Evolutionary conservation across 2,797 vertebrate species (phyloP).

Genomic region (Alfaro cultratus): DNA sequence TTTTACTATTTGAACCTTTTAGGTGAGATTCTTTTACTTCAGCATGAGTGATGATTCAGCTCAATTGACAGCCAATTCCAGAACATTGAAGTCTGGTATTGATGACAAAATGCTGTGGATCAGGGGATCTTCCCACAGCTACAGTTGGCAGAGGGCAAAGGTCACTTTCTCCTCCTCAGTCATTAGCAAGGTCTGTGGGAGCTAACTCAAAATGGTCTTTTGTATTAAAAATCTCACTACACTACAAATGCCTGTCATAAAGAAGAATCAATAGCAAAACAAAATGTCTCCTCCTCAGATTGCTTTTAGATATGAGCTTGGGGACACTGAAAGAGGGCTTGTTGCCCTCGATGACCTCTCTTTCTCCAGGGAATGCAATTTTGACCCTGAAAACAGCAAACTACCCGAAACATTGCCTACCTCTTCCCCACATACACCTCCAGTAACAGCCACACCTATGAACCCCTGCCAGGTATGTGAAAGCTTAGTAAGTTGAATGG

Average conservation of each 20-base stretch:
- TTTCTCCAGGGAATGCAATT: constrained; percentile 74
- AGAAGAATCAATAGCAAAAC: background rate
- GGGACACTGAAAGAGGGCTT: constrained; percentile 34
- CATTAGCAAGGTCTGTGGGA: constrained; percentile 74
- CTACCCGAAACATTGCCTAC: constrained; percentile 67
- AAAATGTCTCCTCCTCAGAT: constrained; percentile 59
- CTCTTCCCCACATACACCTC: constrained; percentile 31
- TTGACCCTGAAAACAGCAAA: constrained; percentile 73
- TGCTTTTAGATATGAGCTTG: constrained; percentile 70
- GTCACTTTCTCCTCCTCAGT: constrained; percentile 67
- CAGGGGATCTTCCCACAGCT: constrained; percentile 45
- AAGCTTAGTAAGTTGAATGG: background rate
- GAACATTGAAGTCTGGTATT: constrained; percentile 51
- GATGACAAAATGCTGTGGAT: constrained; percentile 71
- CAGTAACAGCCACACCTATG: constrained; percentile 31
- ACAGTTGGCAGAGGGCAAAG: constrained; percentile 78
- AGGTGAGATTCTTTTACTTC: constrained; percentile 82
- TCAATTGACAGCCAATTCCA: constrained; percentile 58
- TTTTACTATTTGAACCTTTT: background rate
- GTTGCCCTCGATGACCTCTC: constrained; percentile 80
- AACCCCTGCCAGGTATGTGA: constrained; percentile 71
- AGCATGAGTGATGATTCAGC: constrained; percentile 50
- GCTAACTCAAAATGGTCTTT: background rate
- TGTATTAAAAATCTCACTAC: background rate
- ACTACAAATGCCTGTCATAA: background rate